These are phyloP conservation scores for Eptatretus atami DNA, from an alignment of 2,797 vertebrate species.

Conservation along the genomic window DNA sequence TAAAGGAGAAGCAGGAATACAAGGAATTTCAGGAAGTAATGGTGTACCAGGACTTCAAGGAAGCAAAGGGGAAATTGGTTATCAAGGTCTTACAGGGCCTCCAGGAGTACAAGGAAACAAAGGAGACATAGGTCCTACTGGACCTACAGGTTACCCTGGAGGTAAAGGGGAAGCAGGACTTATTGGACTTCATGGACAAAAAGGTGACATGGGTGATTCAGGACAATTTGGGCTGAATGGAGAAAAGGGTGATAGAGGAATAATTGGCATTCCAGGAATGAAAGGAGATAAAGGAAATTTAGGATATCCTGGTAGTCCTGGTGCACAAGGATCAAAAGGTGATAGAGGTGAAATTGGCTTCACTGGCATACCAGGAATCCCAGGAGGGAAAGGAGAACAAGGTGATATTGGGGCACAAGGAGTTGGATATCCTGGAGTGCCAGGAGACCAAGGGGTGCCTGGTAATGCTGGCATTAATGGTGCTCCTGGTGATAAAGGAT, in stretches of 20 bases:
- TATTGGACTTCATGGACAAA: too few species aligned
- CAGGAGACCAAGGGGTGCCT: constrained; percentile 34
- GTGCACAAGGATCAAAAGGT: constrained; percentile 32
- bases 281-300: constrained; percentile 45
- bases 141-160: too few species aligned
- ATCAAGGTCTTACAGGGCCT: too few species aligned
- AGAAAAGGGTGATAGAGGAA: constrained; percentile 43
- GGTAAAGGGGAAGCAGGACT: too few species aligned
- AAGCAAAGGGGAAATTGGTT: too few species aligned
- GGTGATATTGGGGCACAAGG: constrained; percentile 31
- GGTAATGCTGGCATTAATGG: constrained; percentile 36
- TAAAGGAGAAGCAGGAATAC: too few species aligned
- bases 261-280: constrained; percentile 35
- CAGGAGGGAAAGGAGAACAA: constrained; percentile 48
- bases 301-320: constrained; percentile 37
- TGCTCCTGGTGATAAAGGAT: constrained; percentile 49
- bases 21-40: too few species aligned
- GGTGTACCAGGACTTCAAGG: too few species aligned
- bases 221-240: too few species aligned
- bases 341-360: constrained; percentile 48
- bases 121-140: too few species aligned
- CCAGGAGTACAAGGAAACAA: too few species aligned
- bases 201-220: too few species aligned
- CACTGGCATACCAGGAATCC: constrained; percentile 44
- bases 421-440: constrained; percentile 43